Conservation (phyloP, 2,113 vertebrate species). For the Condylura cristata region DNA sequence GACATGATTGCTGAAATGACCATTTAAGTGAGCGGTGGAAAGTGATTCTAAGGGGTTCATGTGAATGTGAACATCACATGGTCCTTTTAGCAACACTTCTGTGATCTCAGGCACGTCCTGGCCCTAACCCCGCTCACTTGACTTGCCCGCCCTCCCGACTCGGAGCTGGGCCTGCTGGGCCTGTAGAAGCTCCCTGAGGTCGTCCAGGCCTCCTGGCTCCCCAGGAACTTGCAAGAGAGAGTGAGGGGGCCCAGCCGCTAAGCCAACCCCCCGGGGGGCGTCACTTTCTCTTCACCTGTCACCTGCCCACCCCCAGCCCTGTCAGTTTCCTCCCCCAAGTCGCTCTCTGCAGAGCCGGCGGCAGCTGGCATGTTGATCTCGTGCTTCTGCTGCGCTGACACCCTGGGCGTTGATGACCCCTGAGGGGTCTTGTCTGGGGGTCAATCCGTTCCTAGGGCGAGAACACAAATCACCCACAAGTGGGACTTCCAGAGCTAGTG, state of each 20-base stretch:
- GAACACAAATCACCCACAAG: too few species aligned
- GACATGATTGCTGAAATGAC: background rate
- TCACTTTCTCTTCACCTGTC: background rate
- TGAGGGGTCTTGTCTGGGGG: background rate
- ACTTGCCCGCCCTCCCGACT: too few species aligned
- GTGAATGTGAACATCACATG: fast-evolving
- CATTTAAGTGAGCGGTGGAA: background rate
- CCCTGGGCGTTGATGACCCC: background rate
- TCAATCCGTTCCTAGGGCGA: background rate
- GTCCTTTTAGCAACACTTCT: background rate
- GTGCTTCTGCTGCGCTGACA: background rate
- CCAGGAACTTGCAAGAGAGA: background rate
- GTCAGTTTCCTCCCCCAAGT: too few species aligned
- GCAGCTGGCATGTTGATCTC: background rate
- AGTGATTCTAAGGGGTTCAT: background rate
- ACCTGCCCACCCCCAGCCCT: background rate
- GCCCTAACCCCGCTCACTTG: background rate
- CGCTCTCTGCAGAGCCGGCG: background rate
- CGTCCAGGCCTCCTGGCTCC: background rate
- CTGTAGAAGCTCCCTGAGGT: background rate
- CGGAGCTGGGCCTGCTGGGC: background rate
- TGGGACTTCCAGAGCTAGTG: background rate
- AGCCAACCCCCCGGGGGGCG: background rate
- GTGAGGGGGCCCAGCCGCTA: fast-evolving
- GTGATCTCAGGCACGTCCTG: background rate